Base-by-base conservation (phyloP, 2,888 invertebrate genomes). In the Drosophila colorata region DNA sequence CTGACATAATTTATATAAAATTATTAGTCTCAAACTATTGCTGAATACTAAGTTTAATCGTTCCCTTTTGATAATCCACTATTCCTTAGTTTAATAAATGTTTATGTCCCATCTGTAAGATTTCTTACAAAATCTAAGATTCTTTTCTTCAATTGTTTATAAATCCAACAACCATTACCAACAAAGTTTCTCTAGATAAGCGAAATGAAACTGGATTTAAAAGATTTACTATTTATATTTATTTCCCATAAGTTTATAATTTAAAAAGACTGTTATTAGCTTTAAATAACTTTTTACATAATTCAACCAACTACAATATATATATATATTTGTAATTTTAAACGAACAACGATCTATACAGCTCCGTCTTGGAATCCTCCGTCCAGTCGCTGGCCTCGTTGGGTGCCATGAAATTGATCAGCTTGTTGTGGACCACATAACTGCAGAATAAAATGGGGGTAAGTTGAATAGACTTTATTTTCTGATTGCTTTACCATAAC, bases 341-440 rank as follows among this genome's bases (percentile, higher is more conserved):
- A 31, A 87, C 96, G 93, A 98, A 98, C 60, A 98, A 91, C 0
- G 98, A 98, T 91, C 93, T 95, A 89, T 95, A 97, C 65, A 98
- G 91, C 91, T 98, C 97, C 90, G 95, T 95, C 88, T 95, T 96
- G 6, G 96, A 96, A 55, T 95, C 95, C 72, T 97, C 96, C 2
- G 95, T 95, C 96, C 97, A 97, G 0, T 93, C 93, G 64, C 93
- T 93, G 0, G 57, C 53, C 44, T 94, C 94, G 77, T 95, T 95
- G 0, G 98, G 96, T 1, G 97, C 97, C 97, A 98, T 97, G 90
- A 96, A 98, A 93, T 97, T 98, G 0, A 98, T 95, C 52, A 98
- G 92, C 90, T 97, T 96, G 55, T 95, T 95, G 90, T 97, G 97
- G 1, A 97, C 95, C 66, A 95, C 95, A 92, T 97, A 98, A 4